phyloP scores from a whole-genome alignment of 2,113 vertebrate genomes.

The Delphinapterus leucas region DNA sequence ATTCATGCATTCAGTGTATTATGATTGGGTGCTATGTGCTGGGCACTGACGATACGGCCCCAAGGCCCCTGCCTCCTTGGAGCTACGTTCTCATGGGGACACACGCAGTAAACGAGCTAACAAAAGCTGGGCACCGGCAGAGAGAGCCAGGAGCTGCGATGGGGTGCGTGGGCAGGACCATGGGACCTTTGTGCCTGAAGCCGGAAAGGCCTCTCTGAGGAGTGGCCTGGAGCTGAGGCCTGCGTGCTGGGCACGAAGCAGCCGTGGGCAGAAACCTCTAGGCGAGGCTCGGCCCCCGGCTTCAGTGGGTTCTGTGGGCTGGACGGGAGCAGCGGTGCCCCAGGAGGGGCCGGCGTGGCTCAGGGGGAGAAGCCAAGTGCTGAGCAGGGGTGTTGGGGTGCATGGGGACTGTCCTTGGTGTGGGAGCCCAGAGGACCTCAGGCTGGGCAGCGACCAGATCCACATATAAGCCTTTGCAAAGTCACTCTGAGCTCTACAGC shows the following conservation, averaged over 20 bases:
- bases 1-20: fast-evolving
- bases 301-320: background rate
- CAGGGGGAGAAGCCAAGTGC: background rate
- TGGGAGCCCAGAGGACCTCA: background rate
- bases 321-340: background rate
- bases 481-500: background rate
- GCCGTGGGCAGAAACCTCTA: too few species aligned
- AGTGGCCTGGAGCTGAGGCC: background rate
- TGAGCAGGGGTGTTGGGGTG: background rate
- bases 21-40: fast-evolving
- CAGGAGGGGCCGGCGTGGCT: too few species aligned
- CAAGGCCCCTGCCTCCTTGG: background rate
- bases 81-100: background rate
- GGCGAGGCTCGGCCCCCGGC: background rate
- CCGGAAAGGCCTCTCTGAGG: background rate
- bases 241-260: background rate
- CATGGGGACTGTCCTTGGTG: background rate
- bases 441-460: background rate
- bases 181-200: background rate
- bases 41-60: fast-evolving
- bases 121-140: fast-evolving
- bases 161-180: fast-evolving
- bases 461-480: background rate
- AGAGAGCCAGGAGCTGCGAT: background rate
- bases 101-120: fast-evolving